A percentile compares a stretch with the other conserved stretches of the same genome.
Evolutionary conservation across 92 coral and sea anemone genomes (phyloP).

Genomic region (Phenganax marumi): DNA sequence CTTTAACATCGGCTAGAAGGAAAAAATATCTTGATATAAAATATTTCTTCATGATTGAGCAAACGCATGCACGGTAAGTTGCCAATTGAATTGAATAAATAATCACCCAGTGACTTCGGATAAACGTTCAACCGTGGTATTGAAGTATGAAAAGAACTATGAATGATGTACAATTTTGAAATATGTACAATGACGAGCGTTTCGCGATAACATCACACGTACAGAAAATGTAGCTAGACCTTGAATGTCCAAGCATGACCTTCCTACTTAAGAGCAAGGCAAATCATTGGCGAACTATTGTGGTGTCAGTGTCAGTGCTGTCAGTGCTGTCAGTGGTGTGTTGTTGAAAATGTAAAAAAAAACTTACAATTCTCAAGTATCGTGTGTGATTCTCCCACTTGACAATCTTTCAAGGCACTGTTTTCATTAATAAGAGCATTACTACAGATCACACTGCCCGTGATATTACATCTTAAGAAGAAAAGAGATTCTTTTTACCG

Average conservation of each 20-base stretch:
- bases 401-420: constrained; percentile 86
- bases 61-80: too few species aligned
- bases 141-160: background rate
- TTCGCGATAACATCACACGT: too few species aligned
- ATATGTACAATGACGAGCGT: background rate
- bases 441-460: constrained; percentile 82
- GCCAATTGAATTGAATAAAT: background rate
- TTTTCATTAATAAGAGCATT: constrained; percentile 93
- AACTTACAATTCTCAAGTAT: constrained; percentile 78
- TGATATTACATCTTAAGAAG: constrained; percentile 71
- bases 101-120: background rate
- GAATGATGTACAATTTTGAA: background rate
- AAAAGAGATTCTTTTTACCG: too few species aligned
- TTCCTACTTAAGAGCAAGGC: too few species aligned
- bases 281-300: too few species aligned
- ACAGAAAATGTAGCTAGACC: too few species aligned
- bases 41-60: background rate
- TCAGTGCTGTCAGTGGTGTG: background rate
- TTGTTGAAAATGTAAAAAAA: background rate
- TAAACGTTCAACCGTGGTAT: too few species aligned
- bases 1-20: constrained; percentile 84
- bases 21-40: background rate
- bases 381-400: constrained; percentile 92
- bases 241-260: too few species aligned
- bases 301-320: too few species aligned